A percentile compares a stretch with the other conserved stretches of the same genome.
Evolutionary conservation across 1,140 invertebrate species (phyloP).

Genomic region (Telenomus remus): DNA sequence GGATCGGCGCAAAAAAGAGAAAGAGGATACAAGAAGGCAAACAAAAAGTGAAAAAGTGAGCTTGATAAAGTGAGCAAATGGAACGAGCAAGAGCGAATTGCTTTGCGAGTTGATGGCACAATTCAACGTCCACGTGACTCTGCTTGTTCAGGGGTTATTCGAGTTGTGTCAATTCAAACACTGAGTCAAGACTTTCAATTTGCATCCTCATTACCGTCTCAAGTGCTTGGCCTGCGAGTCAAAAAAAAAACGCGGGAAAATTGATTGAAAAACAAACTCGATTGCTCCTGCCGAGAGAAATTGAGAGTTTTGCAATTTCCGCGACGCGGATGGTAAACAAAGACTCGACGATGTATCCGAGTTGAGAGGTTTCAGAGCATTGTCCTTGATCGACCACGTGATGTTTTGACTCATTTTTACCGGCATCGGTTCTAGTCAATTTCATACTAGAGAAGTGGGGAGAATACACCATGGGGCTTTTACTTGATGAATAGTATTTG

Average conservation of each 20-base stretch:
- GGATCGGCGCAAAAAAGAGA: background rate
- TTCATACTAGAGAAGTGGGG: too few relatives aligned
- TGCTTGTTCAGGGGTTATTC: conserved; percentile 43
- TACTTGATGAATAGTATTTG: too few relatives aligned
- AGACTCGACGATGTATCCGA: too few relatives aligned
- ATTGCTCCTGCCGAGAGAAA: too few relatives aligned
- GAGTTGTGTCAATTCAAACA: conserved; percentile 26
- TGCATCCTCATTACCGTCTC: conserved; percentile 10
- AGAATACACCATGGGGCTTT: too few relatives aligned
- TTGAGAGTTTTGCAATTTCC: too few relatives aligned
- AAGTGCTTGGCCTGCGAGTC: background rate
- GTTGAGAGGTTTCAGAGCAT: too few relatives aligned
- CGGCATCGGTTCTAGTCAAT: too few relatives aligned
- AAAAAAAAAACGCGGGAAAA: background rate
- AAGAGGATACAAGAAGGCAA: background rate
- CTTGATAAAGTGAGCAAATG: conserved; percentile 23
- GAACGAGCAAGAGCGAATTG: conserved; percentile 26
- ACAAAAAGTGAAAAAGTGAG: background rate
- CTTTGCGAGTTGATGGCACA: conserved; percentile 25
- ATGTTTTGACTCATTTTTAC: too few relatives aligned
- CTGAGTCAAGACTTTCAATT: conserved; percentile 10
- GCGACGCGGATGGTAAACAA: too few relatives aligned
- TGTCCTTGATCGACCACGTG: too few relatives aligned
- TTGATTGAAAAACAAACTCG: background rate
- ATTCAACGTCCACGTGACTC: conserved; percentile 31